Evolutionary conservation across 2,797 vertebrate species (phyloP).

Genomic region (Phylloscopus collybita): DNA sequence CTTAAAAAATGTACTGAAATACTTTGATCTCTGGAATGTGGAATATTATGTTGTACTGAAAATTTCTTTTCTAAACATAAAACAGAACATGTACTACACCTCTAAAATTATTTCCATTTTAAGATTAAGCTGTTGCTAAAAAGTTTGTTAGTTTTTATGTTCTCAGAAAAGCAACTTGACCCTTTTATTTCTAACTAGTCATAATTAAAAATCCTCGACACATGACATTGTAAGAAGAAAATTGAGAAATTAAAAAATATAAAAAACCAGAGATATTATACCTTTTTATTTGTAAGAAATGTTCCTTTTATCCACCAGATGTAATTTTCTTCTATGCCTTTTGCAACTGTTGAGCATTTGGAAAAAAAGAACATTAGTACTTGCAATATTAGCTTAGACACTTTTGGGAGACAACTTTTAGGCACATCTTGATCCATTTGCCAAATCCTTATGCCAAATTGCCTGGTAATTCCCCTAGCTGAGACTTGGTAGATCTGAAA

Average conservation of each 20-base stretch:
- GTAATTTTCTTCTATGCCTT: neutral
- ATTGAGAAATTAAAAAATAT: neutral
- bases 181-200: neutral
- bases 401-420: neutral
- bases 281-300: neutral
- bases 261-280: neutral
- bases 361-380: neutral
- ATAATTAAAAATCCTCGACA: neutral
- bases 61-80: neutral
- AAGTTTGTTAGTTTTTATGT: neutral
- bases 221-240: neutral
- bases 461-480: neutral
- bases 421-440: neutral
- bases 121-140: neutral
- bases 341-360: neutral
- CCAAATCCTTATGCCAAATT: neutral
- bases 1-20: neutral
- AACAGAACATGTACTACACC: neutral
- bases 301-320: neutral
- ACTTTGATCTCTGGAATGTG: neutral
- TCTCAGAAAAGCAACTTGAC: neutral
- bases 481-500: neutral
- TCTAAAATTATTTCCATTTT: neutral
- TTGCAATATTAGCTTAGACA: neutral
- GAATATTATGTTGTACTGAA: neutral